These are phyloP conservation scores for Solen grandis DNA, from an alignment of 1,140 invertebrate species.

Conservation along the genomic window DNA sequence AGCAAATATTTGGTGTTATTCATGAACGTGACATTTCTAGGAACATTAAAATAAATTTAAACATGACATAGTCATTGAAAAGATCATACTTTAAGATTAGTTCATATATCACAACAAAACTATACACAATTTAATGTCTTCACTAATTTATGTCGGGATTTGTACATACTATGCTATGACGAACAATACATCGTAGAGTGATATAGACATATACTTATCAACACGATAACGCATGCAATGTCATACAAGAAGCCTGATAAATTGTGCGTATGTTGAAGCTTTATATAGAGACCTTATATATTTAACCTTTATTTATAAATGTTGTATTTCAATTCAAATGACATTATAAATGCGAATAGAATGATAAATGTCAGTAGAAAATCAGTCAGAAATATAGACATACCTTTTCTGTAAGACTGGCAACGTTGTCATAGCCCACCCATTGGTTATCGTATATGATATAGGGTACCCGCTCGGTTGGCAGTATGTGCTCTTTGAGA, in stretches of 20 bases:
- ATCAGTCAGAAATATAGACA: background rate
- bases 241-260: background rate
- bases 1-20: no score
- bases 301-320: background rate
- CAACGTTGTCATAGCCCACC: constrained; percentile 93
- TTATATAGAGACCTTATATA: background rate
- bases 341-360: no score
- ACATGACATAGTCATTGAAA: no score
- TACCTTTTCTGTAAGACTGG: constrained; percentile 89
- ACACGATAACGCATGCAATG: background rate
- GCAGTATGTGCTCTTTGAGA: constrained; percentile 43
- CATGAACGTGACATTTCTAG: no score
- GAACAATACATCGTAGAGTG: no score
- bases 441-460: constrained; percentile 91
- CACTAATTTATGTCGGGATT: background rate
- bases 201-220: background rate
- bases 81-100: background rate
- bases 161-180: background rate
- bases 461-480: constrained; percentile 84
- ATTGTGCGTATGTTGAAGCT: background rate
- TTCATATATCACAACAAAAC: background rate
- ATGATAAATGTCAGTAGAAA: background rate
- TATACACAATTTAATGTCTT: background rate
- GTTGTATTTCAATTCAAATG: background rate
- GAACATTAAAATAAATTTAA: background rate